Conservation (phyloP, 2,797 vertebrate species). For the Acridotheres tristis region DNA sequence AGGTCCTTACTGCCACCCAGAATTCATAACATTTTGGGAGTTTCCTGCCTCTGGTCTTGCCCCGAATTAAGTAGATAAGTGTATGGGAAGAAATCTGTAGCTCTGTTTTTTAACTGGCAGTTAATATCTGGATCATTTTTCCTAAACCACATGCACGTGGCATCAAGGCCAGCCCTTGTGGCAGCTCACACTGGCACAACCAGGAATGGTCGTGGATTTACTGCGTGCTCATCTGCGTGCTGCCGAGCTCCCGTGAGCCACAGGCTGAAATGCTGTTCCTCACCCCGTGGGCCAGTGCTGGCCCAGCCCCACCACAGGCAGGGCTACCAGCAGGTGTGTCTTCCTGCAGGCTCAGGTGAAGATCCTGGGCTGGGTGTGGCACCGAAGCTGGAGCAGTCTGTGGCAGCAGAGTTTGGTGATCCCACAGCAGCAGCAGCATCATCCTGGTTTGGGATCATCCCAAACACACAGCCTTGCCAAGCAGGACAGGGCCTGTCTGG, state of each 20-base stretch:
- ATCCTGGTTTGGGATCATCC: rapidly evolving
- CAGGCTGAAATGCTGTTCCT: neutral
- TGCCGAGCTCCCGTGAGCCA: too few relatives aligned
- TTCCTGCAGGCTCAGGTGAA: neutral
- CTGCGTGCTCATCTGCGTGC: rapidly evolving
- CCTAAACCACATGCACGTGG: rapidly evolving
- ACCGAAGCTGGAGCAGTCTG: neutral
- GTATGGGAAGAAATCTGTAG: neutral
- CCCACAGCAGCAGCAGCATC: neutral
- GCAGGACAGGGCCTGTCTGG: neutral
- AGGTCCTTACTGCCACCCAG: neutral
- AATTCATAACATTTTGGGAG: rapidly evolving
- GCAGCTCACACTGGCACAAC: rapidly evolving
- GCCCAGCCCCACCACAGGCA: rapidly evolving
- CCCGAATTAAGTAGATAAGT: neutral
- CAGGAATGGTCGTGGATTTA: rapidly evolving
- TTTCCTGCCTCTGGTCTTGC: neutral
- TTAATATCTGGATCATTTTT: neutral
- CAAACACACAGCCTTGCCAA: rapidly evolving
- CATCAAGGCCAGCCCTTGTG: rapidly evolving
- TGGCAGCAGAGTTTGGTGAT: neutral
- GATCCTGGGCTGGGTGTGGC: neutral
- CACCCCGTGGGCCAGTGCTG: rapidly evolving
- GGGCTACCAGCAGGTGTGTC: neutral
- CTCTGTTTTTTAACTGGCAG: neutral